phyloP scores from a whole-genome alignment of 2,888 invertebrate species.

The Parnassius smintheus region DNA sequence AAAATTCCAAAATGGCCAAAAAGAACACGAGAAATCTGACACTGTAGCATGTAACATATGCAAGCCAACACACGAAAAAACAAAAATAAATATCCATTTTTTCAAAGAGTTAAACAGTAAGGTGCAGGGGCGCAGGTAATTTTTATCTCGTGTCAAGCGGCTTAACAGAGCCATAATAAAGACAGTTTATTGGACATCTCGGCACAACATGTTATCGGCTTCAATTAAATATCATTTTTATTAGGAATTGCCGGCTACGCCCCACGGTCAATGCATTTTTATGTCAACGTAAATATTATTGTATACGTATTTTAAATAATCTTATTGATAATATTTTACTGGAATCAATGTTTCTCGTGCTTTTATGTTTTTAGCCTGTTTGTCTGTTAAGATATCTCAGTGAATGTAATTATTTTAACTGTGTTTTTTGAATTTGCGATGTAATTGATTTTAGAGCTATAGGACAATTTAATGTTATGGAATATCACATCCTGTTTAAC shows the following conservation, averaged over 20 bases:
- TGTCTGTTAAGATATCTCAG: no score
- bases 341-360: no score
- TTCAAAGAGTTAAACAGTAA: constrained; percentile 36
- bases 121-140: constrained; percentile 49
- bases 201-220: constrained; percentile 70
- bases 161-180: constrained; percentile 76
- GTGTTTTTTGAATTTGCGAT: no score
- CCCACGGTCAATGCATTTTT: constrained; percentile 58
- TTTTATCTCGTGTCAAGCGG: constrained; percentile 62
- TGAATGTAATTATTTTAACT: no score
- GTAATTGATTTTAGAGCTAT: no score
- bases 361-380: no score
- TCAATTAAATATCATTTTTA: constrained; percentile 80
- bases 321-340: not conserved
- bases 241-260: constrained; percentile 69
- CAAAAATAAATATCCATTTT: constrained; percentile 26
- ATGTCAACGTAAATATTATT: constrained; percentile 52
- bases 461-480: no score
- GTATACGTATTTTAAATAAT: constrained; percentile 40
- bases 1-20: constrained; percentile 30
- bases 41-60: constrained; percentile 27
- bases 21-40: constrained; percentile 24
- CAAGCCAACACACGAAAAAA: constrained; percentile 14
- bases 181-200: constrained; percentile 74
- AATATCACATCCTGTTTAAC: no score